Percentiles rank a stretch among this genome's conserved stretches.
These are phyloP conservation scores for Carterocephalus palaemon DNA, from an alignment of 2,888 invertebrate species.

Conservation along the genomic window DNA sequence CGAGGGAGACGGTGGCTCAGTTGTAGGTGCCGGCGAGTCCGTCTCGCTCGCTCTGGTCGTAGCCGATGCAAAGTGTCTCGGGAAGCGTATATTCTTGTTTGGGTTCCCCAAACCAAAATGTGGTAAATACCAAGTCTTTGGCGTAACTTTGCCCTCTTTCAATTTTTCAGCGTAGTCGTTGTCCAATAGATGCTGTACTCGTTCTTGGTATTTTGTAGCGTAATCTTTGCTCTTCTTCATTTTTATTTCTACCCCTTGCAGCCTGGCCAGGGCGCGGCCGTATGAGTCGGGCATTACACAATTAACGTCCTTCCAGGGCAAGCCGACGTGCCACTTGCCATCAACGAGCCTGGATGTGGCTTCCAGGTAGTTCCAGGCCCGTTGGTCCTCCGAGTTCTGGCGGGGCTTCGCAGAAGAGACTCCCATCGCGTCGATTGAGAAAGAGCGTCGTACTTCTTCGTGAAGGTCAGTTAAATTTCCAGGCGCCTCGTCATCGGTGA, in stretches of 20 bases:
- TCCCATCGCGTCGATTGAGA: not conserved
- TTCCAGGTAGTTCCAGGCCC: not conserved
- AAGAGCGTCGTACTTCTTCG: not conserved
- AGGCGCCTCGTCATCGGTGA: not conserved
- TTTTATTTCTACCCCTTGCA: not conserved
- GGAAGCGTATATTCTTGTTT: slow-evolving; percentile 27
- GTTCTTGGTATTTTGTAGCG: slow-evolving; percentile 27
- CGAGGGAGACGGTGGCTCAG: slow-evolving; percentile 3
- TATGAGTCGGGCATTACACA: slow-evolving; percentile 6
- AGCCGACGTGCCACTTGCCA: slow-evolving; percentile 31
- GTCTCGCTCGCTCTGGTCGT: slow-evolving; percentile 18
- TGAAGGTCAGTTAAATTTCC: not conserved
- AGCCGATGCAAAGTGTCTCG: slow-evolving; percentile 7
- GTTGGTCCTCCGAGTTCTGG: not conserved
- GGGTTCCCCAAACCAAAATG: slow-evolving; percentile 26
- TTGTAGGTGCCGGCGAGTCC: slow-evolving; percentile 27
- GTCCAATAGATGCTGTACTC: slow-evolving; percentile 31
- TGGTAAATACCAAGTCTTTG: slow-evolving; percentile 34
- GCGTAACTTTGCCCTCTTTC: not conserved
- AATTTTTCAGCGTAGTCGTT: slow-evolving; percentile 31
- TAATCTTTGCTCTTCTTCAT: slow-evolving; percentile 14
- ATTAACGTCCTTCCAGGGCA: slow-evolving; percentile 32
- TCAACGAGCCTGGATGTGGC: not conserved
- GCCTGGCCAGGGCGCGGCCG: not conserved
- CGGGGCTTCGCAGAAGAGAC: not conserved